phyloP scores from a whole-genome alignment of 1,140 invertebrate species.

The Aricia agestis region DNA sequence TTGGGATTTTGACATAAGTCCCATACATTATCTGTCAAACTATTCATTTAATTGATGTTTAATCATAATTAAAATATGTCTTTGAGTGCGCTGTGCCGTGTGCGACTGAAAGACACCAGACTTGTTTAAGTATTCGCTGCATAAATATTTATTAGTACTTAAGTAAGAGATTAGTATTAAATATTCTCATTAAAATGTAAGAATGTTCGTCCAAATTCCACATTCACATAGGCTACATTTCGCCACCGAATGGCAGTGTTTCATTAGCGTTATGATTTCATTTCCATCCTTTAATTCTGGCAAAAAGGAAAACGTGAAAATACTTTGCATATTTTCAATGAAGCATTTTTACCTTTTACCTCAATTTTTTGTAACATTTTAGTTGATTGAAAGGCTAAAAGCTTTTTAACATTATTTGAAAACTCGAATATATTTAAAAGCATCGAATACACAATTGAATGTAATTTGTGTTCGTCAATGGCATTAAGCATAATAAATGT shows the following conservation, averaged over 20 bases:
- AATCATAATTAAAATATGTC: too few species aligned
- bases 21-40: too few species aligned
- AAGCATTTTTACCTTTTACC: constrained; percentile 7
- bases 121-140: too few species aligned
- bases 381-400: constrained; percentile 11
- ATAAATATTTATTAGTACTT: too few species aligned
- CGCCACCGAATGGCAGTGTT: background rate
- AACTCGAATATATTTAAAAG: constrained; percentile 6
- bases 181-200: too few species aligned
- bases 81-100: too few species aligned
- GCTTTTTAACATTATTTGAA: constrained; percentile 3
- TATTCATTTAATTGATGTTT: too few species aligned
- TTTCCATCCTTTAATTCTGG: background rate
- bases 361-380: constrained; percentile 5
- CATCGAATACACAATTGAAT: background rate
- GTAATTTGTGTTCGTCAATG: background rate
- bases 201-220: too few species aligned
- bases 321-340: constrained; percentile 10
- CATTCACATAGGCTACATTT: background rate
- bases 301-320: background rate
- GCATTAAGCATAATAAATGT: background rate
- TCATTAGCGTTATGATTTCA: constrained; percentile 3
- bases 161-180: too few species aligned
- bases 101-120: too few species aligned
- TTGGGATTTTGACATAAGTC: too few species aligned